phyloP scores from a whole-genome alignment of 2,797 vertebrate species.

The Falco columbarius region DNA sequence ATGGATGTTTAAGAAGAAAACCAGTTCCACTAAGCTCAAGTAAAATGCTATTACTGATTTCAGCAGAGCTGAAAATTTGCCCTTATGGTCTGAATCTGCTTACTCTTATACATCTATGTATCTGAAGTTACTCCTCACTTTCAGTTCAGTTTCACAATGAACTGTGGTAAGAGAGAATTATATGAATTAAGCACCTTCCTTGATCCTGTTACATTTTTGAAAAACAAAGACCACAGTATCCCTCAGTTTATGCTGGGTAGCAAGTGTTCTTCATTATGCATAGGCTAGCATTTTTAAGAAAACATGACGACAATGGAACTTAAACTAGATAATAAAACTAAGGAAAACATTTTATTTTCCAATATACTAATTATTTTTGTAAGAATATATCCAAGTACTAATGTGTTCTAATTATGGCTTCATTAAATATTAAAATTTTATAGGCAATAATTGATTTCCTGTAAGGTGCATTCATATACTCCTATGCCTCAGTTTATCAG shows the following conservation, averaged over 20 bases:
- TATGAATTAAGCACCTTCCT: background rate
- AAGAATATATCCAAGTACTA: background rate
- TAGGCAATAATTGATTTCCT: background rate
- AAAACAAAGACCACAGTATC: background rate
- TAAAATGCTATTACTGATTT: background rate
- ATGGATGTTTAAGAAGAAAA: background rate
- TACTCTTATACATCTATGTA: background rate
- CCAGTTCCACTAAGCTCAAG: background rate
- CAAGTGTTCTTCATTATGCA: background rate
- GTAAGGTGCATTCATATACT: background rate
- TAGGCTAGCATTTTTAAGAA: background rate
- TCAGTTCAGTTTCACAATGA: background rate
- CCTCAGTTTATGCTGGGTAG: background rate
- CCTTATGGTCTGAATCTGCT: background rate
- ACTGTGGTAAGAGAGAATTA: background rate
- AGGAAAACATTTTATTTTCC: background rate
- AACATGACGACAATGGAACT: background rate
- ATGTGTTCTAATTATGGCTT: background rate
- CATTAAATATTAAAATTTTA: background rate
- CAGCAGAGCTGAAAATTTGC: background rate
- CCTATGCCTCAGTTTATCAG: background rate
- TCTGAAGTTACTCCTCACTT: background rate
- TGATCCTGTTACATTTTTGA: background rate
- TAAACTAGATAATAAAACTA: background rate
- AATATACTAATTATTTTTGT: background rate